Evolutionary conservation across 1,140 invertebrate genomes (phyloP), one percentile per base, ranked within the genome.

Genomic region (Acromyrmex heyeri): DNA sequence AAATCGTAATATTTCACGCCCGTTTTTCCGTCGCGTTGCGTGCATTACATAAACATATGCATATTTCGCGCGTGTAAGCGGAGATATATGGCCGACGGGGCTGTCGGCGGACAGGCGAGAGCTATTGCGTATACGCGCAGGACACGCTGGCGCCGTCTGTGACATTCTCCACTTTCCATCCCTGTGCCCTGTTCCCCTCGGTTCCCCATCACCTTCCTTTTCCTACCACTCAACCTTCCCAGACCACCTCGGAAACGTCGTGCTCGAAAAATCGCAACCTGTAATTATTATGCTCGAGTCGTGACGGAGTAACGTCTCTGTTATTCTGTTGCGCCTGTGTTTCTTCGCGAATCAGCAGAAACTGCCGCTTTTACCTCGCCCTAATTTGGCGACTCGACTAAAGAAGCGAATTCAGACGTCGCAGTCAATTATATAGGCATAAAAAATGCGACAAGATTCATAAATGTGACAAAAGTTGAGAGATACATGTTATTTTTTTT

Each of bases 141-240:
- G 85, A 83, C 76, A 87, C 21, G 30, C 55, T 91, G 90, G 90
- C 90, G 90, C 90, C 90, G 87, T 61, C 82, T 59, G 70, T 75
- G 82, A 87, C 90, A 88, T 91, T 89, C 88, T 85, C 77, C 38
- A 48, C 48, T 61, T 64, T 78, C 76, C 78, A 70, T 73, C 65
- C 61, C 57, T 72, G 59, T 44, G 34, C 34, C 64, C 10, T 67
- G 27, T 34, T 48, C 57, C 48, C 21, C 77, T 8, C 7, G 44
- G 16, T 7, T 53, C 34, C 48, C 55, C 55, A 12, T 34, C 48
- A 8, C 21, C 27, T 70, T n/a, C 48, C 77, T 75, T 85, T 86
- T 70, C 57, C 50, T 61, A 70, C 64, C 44, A 12, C 64, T 30
- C 44, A 38, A 24, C n/a, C 38, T 50, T 59, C 50, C 21, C 75